Evolutionary conservation across 2,888 invertebrate species (phyloP).

Genomic region (Tenthredo distinguenda): DNA sequence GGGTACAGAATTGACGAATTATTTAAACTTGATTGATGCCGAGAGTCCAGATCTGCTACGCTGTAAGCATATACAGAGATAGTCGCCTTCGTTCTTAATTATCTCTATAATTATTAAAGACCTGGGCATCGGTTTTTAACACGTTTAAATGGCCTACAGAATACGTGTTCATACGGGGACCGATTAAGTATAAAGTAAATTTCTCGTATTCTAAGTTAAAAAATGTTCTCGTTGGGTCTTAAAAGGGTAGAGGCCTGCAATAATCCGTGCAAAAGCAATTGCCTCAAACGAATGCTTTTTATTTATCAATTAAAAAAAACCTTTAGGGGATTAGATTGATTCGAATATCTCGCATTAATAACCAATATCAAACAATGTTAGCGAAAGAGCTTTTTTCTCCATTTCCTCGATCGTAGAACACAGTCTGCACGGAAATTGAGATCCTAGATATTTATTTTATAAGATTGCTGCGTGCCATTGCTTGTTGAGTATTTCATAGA

Average conservation of each 20-base stretch:
- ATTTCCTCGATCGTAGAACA: background rate
- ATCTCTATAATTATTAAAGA: slow-evolving; percentile 5
- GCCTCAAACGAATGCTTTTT: background rate
- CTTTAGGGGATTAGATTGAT: background rate
- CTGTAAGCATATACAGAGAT: background rate
- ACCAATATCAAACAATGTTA: slow-evolving; percentile 8
- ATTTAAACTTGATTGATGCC: background rate
- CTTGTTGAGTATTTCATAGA: slow-evolving; percentile 40
- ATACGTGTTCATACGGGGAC: slow-evolving; percentile 14
- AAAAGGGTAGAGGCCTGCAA: background rate
- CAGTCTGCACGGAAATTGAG: background rate
- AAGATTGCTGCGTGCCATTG: slow-evolving; percentile 44
- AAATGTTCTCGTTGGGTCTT: background rate
- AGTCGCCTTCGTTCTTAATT: background rate
- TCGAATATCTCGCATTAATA: background rate
- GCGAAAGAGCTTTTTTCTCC: slow-evolving; percentile 21
- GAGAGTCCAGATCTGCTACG: background rate
- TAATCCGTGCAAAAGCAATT: background rate
- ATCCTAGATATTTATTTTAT: background rate
- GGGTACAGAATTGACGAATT: background rate
- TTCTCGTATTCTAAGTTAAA: slow-evolving; percentile 9
- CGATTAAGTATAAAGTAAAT: background rate
- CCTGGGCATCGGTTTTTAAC: background rate
- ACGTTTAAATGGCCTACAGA: background rate
- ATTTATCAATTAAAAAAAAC: background rate